phyloP scores from a whole-genome alignment of 2,113 vertebrate species.

The Gavia stellata region DNA sequence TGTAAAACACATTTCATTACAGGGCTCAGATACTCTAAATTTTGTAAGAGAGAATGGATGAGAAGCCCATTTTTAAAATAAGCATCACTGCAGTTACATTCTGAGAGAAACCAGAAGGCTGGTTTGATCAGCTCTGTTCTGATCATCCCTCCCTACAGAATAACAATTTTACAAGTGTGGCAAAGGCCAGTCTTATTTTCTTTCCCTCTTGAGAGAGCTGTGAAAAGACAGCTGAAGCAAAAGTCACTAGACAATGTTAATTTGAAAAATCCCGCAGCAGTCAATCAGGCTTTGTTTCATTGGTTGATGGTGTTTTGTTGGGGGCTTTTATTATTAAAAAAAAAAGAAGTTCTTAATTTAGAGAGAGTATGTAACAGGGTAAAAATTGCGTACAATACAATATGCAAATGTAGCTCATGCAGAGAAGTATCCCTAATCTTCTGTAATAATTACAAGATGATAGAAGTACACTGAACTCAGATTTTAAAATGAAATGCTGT shows the following conservation, averaged over 20 bases:
- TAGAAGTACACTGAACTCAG: not conserved
- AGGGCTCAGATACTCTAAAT: not conserved
- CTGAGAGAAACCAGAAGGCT: conserved; percentile 3
- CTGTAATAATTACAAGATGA: not conserved
- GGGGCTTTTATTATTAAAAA: not conserved
- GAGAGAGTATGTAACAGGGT: not conserved
- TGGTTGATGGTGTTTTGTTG: not conserved
- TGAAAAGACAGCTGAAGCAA: conserved; percentile 31
- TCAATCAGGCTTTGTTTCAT: not conserved
- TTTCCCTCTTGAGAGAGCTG: conserved; percentile 2
- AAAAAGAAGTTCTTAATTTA: not conserved
- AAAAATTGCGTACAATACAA: not conserved
- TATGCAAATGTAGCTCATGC: not conserved
- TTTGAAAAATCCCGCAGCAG: conserved; percentile 40
- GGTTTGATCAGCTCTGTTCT: conserved; percentile 25
- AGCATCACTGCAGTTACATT: not conserved
- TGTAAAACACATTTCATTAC: conserved; percentile 18
- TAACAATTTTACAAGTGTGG: not conserved
- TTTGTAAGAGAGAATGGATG: not conserved
- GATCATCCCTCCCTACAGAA: not conserved
- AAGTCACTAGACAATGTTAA: conserved; percentile 22
- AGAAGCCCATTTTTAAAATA: not conserved
- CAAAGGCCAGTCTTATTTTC: conserved; percentile 35
- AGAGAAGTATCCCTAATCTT: not conserved
- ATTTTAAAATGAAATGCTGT: conserved; percentile 1